phyloP scores from a whole-genome alignment of 2,113 vertebrate species.

The Sturnus vulgaris region DNA sequence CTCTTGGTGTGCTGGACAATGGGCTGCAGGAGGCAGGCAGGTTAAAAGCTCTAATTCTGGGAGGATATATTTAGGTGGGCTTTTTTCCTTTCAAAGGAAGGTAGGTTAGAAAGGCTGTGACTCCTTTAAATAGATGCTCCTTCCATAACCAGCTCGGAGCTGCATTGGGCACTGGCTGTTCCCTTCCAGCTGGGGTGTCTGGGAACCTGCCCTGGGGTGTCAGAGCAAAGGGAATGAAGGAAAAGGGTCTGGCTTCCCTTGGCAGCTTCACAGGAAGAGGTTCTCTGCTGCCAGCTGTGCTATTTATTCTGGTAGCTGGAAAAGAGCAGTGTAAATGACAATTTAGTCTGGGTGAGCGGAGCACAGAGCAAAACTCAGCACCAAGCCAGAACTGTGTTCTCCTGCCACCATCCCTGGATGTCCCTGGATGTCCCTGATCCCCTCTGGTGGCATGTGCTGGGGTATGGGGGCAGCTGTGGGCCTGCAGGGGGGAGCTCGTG shows the following conservation, averaged over 20 bases:
- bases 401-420: background rate
- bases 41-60: conserved; percentile 32
- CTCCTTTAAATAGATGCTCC: background rate
- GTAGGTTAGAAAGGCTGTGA: background rate
- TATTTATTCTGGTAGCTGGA: background rate
- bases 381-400: rapidly evolving
- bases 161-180: background rate
- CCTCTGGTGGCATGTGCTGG: background rate
- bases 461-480: background rate
- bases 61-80: background rate
- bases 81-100: background rate
- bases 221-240: background rate
- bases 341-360: background rate
- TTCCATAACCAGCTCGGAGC: background rate
- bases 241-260: background rate
- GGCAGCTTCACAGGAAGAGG: background rate
- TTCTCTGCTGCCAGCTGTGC: background rate
- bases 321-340: background rate
- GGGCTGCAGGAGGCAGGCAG: background rate
- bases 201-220: background rate
- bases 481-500: background rate
- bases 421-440: background rate
- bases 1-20: background rate
- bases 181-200: background rate
- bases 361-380: background rate